Percentiles rank a stretch among this genome's conserved stretches.
These are phyloP conservation scores for Bradysia coprophila DNA, from an alignment of 1,140 invertebrate species.

Conservation along the genomic window DNA sequence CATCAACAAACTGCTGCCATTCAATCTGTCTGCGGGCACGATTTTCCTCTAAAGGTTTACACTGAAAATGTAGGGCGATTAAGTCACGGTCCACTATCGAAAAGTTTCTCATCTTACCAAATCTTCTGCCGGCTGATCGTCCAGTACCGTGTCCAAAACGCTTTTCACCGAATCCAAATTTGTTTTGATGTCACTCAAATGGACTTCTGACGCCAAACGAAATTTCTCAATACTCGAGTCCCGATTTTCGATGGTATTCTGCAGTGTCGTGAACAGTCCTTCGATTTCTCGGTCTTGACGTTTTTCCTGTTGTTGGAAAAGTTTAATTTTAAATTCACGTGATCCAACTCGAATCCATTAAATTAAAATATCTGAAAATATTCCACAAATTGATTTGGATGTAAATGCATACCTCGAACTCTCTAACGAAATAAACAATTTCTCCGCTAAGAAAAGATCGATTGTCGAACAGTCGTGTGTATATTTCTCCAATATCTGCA, in stretches of 20 bases:
- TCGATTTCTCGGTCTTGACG: conserved; percentile 60
- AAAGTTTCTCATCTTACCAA: conserved; percentile 3
- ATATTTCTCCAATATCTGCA: conserved; percentile 62
- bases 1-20: conserved; percentile 55
- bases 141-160: conserved; percentile 30
- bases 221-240: conserved; percentile 46
- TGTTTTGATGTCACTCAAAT: conserved; percentile 40
- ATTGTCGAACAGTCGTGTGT: conserved; percentile 68
- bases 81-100: background rate
- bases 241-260: conserved; percentile 56
- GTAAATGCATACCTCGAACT: conserved; percentile 55
- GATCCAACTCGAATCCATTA: too few species aligned
- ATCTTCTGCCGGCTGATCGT: conserved; percentile 26
- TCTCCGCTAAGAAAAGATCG: conserved; percentile 65
- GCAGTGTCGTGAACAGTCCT: conserved; percentile 53
- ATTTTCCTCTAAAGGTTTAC: conserved; percentile 31
- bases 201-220: conserved; percentile 33
- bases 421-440: conserved; percentile 59
- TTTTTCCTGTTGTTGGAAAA: conserved; percentile 33
- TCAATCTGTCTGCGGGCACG: conserved; percentile 37
- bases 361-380: too few species aligned
- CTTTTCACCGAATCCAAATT: conserved; percentile 43
- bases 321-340: too few species aligned
- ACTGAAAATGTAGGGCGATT: conserved; percentile 16
- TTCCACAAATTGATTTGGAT: too few species aligned